phyloP scores from a whole-genome alignment of 2,888 invertebrate genomes.

The Petrolisthes manimaculis region DNA sequence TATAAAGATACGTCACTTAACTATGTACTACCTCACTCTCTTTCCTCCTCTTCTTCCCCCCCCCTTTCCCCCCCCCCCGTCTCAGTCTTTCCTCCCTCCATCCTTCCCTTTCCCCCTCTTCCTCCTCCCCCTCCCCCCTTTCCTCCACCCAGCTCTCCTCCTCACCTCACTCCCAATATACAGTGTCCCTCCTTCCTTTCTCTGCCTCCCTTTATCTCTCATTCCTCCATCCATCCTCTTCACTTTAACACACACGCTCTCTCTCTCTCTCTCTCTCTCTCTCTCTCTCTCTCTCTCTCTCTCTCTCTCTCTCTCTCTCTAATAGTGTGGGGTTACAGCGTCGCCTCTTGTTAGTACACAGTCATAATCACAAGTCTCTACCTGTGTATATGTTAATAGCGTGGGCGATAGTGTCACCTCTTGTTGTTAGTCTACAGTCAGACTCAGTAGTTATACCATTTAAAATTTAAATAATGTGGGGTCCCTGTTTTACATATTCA shows the following conservation, averaged over 20 bases:
- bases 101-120: conserved; percentile 1
- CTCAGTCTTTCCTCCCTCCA: background rate
- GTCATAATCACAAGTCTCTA: too few species aligned
- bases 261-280: background rate
- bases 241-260: background rate
- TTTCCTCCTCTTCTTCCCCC: background rate
- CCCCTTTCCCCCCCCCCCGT: background rate
- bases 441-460: too few species aligned
- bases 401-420: too few species aligned
- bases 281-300: background rate
- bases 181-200: background rate
- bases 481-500: too few species aligned
- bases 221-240: background rate
- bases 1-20: too few species aligned
- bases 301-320: conserved; percentile 21
- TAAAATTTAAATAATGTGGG: too few species aligned
- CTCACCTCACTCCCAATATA: background rate
- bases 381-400: too few species aligned
- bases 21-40: background rate
- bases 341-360: too few species aligned
- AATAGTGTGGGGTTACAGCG: too few species aligned
- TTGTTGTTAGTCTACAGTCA: too few species aligned
- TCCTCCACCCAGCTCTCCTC: background rate
- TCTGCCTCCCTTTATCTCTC: background rate
- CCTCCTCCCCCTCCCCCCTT: background rate